Evolutionary conservation across 2,888 invertebrate species (phyloP), one percentile per base, ranked within the genome.

Genomic region (Prosopocoilus inquinatus): DNA sequence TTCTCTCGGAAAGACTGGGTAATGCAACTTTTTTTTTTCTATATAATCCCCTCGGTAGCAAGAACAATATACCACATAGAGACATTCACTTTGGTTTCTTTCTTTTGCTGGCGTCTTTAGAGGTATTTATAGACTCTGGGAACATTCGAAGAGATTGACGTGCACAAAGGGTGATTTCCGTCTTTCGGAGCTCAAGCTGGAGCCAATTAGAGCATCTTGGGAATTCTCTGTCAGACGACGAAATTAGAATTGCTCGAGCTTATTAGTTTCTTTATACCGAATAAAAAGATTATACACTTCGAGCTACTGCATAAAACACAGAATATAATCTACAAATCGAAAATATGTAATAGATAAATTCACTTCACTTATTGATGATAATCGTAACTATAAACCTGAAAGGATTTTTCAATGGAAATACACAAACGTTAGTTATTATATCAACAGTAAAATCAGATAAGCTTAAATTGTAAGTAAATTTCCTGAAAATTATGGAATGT

Each of bases 121-220:
- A 3, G 41, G 41, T 41, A 41, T 41, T 41, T 41, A 41, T 41
- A 41, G 41, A 41, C 41, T 41, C 50, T 47, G 43, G 47, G 58
- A 56, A 58, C 52, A 46, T 47, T 58, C 50, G 38, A 53, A 48
- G 50, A 52, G 47, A 47, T 33, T 55, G 55, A 58, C 59, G 53
- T 55, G 53, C 49, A 55, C 55, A 59, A 53, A 60, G 49, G 54
- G 56, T 54, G 57, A 56, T 53, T 58, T 48, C 48, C 50, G 58
- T 57, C 57, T 57, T 50, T 28, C 20, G 5, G 20, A 50, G 53
- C 54, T 48, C 57, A 58, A 55, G 61, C 63, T 63, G 60, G 50
- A 60, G 54, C 59, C 64, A 64, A 64, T 64, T 64, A 64, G 60
- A 54, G 47, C 50, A 54, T 50, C 46, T 47, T 53, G 47, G 59